A percentile compares a stretch with the other conserved stretches of the same genome.
phyloP scores from a whole-genome alignment of 64 coral and sea anemone species.

The Actinia tenebrosa region DNA sequence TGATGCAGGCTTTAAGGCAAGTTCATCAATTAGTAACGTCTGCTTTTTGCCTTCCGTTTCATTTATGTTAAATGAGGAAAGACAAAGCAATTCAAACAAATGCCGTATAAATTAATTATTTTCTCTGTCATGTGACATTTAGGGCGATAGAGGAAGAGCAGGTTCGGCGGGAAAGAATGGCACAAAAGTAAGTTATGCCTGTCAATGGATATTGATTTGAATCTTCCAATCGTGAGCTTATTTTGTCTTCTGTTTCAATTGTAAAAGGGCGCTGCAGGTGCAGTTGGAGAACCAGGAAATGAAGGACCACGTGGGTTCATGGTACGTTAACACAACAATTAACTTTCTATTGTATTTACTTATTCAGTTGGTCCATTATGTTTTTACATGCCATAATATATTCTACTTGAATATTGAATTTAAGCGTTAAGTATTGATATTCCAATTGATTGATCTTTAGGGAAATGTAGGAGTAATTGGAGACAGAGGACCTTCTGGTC shows the following conservation, averaged over 20 bases:
- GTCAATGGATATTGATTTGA: background rate
- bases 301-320: constrained; percentile 35
- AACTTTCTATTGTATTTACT: too few relatives aligned
- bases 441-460: background rate
- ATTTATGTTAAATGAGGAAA: too few relatives aligned
- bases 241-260: background rate
- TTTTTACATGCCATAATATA: background rate
- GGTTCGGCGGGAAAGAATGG: constrained; percentile 34
- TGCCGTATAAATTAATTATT: background rate
- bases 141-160: constrained; percentile 14
- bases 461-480: background rate
- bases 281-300: constrained; percentile 31
- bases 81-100: too few relatives aligned
- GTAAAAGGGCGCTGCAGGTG: constrained; percentile 26
- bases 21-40: background rate
- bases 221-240: background rate
- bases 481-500: constrained; percentile 16
- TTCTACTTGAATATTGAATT: background rate
- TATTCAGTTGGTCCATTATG: background rate
- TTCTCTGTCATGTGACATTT: background rate
- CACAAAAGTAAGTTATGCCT: constrained; percentile 28
- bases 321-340: constrained; percentile 10
- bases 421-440: too few relatives aligned
- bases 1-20: constrained; percentile 1
- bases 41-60: too few relatives aligned